Conservation (phyloP, 2,113 vertebrate species). For the Xenus cinereus region DNA sequence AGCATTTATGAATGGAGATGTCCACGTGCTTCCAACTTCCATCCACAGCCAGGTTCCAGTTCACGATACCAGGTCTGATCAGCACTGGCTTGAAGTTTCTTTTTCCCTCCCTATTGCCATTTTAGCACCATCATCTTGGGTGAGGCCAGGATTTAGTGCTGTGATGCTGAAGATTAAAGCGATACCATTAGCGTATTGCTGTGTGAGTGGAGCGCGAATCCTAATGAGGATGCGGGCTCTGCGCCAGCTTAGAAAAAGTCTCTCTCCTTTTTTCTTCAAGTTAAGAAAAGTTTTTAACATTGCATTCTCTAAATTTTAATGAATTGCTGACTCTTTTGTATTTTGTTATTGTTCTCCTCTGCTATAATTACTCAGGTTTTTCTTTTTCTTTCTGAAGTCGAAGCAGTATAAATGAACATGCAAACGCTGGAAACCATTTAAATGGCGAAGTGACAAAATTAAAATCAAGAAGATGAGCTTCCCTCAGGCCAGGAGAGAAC, state of each 20-base stretch:
- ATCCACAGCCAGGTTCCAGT: neutral
- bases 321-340: slow-evolving; percentile 29
- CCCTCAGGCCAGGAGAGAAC: slow-evolving; percentile 31
- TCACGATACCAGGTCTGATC: neutral
- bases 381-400: neutral
- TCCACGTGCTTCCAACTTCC: neutral
- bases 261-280: neutral
- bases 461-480: slow-evolving; percentile 23
- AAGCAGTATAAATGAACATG: neutral
- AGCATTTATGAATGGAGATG: neutral
- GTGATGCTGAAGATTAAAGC: neutral
- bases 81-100: neutral
- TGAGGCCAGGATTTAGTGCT: neutral
- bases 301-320: slow-evolving; percentile 21
- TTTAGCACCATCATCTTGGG: neutral
- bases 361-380: slow-evolving; percentile 27
- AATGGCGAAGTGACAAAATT: slow-evolving; percentile 30
- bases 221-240: slow-evolving; percentile 5
- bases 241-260: neutral
- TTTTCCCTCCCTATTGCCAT: neutral
- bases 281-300: slow-evolving; percentile 19
- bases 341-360: slow-evolving; percentile 4
- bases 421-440: neutral
- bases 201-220: neutral
- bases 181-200: neutral